Percentiles rank a stretch among this genome's conserved stretches.
phyloP scores from a whole-genome alignment of 2,113 vertebrate genomes.

The Oreotragus oreotragus region DNA sequence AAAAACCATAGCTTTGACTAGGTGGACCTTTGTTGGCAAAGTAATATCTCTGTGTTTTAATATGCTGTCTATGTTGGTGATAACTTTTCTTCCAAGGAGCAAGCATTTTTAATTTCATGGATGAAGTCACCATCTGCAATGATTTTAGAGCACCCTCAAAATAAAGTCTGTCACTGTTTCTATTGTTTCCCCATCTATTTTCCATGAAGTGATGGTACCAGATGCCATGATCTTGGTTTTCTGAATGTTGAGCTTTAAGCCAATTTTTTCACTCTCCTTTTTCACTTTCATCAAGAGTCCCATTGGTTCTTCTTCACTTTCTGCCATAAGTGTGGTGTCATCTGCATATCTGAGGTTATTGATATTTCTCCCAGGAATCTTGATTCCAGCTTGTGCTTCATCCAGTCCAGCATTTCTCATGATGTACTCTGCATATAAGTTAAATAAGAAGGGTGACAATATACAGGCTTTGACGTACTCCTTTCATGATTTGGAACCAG shows the following conservation, averaged over 20 bases:
- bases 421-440: neutral
- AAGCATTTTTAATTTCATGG: neutral
- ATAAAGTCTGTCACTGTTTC: neutral
- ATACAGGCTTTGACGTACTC: neutral
- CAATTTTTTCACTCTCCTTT: neutral
- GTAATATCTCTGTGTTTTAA: neutral
- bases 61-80: neutral
- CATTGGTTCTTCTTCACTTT: neutral
- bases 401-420: neutral
- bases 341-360: neutral
- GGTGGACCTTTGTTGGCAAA: neutral
- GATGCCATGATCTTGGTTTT: neutral
- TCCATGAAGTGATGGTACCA: neutral
- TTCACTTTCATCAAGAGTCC: neutral
- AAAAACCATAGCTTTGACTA: neutral
- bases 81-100: neutral
- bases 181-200: neutral
- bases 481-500: neutral
- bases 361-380: accelerated
- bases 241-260: neutral
- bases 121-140: neutral
- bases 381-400: neutral
- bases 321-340: neutral
- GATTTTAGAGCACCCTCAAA: neutral
- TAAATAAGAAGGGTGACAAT: neutral